Conservation (phyloP, 2,113 vertebrate species). For the Capreolus pygargus region DNA sequence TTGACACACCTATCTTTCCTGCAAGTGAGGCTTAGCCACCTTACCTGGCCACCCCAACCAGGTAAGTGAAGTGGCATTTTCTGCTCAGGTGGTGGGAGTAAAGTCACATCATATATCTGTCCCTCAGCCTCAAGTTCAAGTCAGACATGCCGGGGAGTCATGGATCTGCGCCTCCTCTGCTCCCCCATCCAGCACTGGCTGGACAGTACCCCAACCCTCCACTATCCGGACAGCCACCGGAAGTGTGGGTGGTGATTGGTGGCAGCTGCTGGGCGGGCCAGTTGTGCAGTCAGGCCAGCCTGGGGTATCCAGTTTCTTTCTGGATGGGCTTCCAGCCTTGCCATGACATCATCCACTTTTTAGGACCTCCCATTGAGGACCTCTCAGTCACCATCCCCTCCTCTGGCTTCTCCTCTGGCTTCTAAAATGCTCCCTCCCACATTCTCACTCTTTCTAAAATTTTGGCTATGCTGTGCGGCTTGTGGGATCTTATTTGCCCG, state of each 20-base stretch:
- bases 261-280: neutral
- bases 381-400: neutral
- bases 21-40: neutral
- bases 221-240: neutral
- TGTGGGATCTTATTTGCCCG: neutral
- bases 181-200: neutral
- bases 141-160: fast-evolving
- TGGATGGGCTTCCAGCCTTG: neutral
- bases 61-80: neutral
- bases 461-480: neutral
- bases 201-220: fast-evolving
- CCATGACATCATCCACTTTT: no score
- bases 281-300: neutral
- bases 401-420: neutral
- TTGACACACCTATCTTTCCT: neutral
- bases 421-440: neutral
- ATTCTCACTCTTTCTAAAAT: neutral
- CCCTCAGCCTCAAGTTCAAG: neutral
- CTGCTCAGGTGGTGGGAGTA: neutral
- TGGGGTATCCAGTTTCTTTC: neutral
- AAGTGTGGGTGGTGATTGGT: neutral
- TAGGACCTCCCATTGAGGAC: neutral
- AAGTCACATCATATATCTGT: neutral
- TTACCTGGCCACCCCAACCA: neutral
- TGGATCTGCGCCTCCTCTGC: fast-evolving